Evolutionary conservation across 1,140 invertebrate species (phyloP).

Genomic region (Lasaia peninsularis): DNA sequence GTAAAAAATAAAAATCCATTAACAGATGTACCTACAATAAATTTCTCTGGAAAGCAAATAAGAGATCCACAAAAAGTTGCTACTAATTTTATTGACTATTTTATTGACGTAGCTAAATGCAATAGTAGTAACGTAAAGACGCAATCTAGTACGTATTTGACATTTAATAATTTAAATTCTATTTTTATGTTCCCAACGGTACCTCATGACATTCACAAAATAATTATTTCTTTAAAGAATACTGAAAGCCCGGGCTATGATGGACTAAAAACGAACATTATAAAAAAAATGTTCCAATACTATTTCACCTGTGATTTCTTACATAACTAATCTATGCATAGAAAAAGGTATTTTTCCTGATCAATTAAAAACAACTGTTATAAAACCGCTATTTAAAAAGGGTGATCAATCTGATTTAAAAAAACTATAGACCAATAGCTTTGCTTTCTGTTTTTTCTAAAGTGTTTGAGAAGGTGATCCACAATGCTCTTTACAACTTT

Average conservation of each 20-base stretch:
- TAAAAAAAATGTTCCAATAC: neutral
- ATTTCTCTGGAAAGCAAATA: neutral
- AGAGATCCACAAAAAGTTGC: neutral
- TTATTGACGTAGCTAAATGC: neutral
- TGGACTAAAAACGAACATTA: neutral
- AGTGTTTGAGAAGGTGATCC: slow-evolving; percentile 2
- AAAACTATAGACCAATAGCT: no score
- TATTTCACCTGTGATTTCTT: neutral
- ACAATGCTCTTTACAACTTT: no score
- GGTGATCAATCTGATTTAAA: no score
- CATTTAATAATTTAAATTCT: neutral
- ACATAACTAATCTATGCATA: neutral
- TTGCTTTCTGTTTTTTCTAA: no score
- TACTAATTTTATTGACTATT: slow-evolving; percentile 1
- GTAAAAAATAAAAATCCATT: neutral
- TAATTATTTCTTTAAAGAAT: neutral
- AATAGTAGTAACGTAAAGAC: neutral
- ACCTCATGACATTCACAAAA: neutral
- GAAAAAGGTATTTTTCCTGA: slow-evolving; percentile 1
- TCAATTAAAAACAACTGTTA: neutral
- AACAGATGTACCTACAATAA: neutral
- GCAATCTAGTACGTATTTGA: neutral
- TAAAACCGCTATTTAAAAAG: no score
- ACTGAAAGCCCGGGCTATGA: neutral
- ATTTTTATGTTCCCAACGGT: neutral